A percentile compares a stretch with the other conserved stretches of the same genome.
Conservation (phyloP, 2,888 invertebrate genomes). For the Lasioglossum lativentre region DNA sequence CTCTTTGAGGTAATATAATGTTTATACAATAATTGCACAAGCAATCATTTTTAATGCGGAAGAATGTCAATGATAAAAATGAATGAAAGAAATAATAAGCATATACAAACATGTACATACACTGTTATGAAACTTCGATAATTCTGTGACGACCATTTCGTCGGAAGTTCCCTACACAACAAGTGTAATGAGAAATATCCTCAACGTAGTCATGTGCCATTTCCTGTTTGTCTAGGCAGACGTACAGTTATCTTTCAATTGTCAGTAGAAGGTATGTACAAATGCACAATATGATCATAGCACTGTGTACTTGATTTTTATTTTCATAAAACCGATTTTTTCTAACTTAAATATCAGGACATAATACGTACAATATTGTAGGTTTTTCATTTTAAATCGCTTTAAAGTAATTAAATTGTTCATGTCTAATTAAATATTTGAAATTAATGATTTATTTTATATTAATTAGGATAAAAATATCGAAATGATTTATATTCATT, state of each 20-base stretch:
- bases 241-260: constrained; percentile 11
- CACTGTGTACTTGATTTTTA: background rate
- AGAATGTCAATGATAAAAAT: background rate
- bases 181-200: constrained; percentile 35
- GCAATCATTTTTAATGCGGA: background rate
- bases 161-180: constrained; percentile 7
- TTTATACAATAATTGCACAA: background rate
- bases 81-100: background rate
- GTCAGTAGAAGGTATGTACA: background rate
- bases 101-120: background rate
- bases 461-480: too few relatives aligned
- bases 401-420: too few relatives aligned
- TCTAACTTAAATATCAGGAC: background rate
- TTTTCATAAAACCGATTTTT: background rate
- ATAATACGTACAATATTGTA: too few relatives aligned
- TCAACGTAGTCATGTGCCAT: background rate
- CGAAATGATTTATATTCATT: too few relatives aligned
- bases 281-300: background rate
- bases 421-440: too few relatives aligned
- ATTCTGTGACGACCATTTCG: background rate
- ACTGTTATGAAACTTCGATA: background rate
- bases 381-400: too few relatives aligned
- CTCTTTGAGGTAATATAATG: background rate
- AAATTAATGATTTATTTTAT: too few relatives aligned
- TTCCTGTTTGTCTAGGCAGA: constrained; percentile 10